phyloP scores from a whole-genome alignment of 92 coral and sea anemone species.

The Epizoanthus scotinus region DNA sequence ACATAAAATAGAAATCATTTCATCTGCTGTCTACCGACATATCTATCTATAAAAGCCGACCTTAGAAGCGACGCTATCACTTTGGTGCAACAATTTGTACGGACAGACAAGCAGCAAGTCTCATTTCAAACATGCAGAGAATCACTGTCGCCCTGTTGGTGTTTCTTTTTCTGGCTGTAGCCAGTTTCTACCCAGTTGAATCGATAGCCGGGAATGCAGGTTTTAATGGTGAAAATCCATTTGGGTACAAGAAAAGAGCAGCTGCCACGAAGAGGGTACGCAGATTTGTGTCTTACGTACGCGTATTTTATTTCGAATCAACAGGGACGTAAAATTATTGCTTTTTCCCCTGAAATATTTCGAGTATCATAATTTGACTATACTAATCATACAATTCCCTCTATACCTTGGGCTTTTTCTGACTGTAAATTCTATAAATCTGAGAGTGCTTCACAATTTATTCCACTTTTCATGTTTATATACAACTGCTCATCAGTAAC shows the following conservation, averaged over 20 bases:
- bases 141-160: background rate
- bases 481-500: too few relatives aligned
- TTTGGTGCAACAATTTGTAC: background rate
- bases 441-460: too few relatives aligned
- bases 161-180: background rate
- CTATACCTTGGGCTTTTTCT: too few relatives aligned
- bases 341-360: too few relatives aligned
- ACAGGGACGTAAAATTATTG: too few relatives aligned
- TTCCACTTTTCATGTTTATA: too few relatives aligned
- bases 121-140: conserved; percentile 8
- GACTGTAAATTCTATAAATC: too few relatives aligned
- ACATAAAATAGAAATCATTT: conserved; percentile 9
- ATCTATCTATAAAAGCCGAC: conserved; percentile 1
- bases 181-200: background rate
- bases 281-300: too few relatives aligned
- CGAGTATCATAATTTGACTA: too few relatives aligned
- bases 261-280: conserved; percentile 26
- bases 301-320: too few relatives aligned
- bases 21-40: conserved; percentile 18
- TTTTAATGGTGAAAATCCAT: conserved; percentile 1
- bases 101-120: background rate
- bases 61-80: background rate
- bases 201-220: background rate
- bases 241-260: conserved; percentile 10
- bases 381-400: too few relatives aligned